Percentiles rank a stretch among this genome's conserved stretches.
Conservation (phyloP, 2,797 vertebrate species). For the Hippopotamyrus pictus region DNA sequence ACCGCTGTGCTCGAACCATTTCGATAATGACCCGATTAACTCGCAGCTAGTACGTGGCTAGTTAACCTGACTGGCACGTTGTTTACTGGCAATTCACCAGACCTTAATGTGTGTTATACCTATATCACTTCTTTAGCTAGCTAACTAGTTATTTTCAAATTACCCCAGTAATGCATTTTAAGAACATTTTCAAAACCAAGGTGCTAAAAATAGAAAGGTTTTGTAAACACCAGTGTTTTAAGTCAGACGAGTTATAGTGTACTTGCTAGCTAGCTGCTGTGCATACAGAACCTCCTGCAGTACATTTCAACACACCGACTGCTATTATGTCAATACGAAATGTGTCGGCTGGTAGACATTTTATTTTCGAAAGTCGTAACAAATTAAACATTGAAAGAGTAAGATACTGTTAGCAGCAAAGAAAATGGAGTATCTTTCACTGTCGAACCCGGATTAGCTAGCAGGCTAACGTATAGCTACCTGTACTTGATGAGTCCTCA, state of each 20-base stretch:
- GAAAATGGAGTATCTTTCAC: neutral
- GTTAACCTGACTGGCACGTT: neutral
- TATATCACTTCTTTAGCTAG: neutral
- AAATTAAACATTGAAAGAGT: neutral
- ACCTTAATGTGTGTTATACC: neutral
- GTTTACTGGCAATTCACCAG: neutral
- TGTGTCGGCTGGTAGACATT: neutral
- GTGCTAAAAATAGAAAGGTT: neutral
- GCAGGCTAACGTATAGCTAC: neutral
- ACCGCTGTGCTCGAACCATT: neutral
- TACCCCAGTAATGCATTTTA: neutral
- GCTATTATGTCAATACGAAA: neutral
- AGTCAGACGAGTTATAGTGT: neutral
- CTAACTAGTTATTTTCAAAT: neutral
- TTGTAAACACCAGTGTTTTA: neutral
- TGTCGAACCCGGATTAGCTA: neutral
- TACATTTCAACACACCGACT: neutral
- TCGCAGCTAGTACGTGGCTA: neutral
- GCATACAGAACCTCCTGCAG: neutral
- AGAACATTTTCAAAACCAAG: neutral
- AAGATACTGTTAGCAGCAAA: neutral
- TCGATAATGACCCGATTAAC: neutral
- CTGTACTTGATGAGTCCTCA: conserved; percentile 5
- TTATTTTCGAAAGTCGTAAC: neutral
- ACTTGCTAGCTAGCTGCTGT: neutral